Percentiles rank a stretch among this genome's conserved stretches.
Evolutionary conservation across 1,140 invertebrate species (phyloP).

Genomic region (Drosophila melanica): DNA sequence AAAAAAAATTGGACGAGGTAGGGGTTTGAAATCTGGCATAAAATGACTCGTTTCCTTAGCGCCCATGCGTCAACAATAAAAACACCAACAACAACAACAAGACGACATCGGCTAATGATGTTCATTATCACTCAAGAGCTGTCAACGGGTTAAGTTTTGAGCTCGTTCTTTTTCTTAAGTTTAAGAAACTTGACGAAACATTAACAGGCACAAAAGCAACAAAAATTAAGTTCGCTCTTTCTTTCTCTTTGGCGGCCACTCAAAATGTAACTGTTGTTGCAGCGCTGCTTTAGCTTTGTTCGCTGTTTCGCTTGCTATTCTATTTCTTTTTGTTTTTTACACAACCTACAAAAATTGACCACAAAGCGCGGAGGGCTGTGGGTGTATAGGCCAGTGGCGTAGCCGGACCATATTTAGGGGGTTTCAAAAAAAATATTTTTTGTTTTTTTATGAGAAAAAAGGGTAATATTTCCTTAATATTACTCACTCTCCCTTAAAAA

Average conservation of each 20-base stretch:
- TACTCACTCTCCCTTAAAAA: too few relatives aligned
- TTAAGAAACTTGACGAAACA: neutral
- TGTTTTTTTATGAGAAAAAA: too few relatives aligned
- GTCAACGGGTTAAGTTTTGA: slow-evolving; percentile 4
- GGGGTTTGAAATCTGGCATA: slow-evolving; percentile 29
- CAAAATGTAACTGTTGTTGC: slow-evolving; percentile 4
- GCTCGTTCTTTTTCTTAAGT: neutral
- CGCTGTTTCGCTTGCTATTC: too few relatives aligned
- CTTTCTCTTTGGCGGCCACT: neutral
- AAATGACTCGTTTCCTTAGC: slow-evolving; percentile 47
- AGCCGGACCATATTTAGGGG: too few relatives aligned
- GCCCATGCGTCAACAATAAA: slow-evolving; percentile 3
- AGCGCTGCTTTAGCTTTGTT: too few relatives aligned
- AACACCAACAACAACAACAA: slow-evolving; percentile 5
- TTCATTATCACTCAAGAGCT: slow-evolving; percentile 13
- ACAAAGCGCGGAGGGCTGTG: neutral
- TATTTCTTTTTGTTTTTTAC: neutral
- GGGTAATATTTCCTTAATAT: too few relatives aligned
- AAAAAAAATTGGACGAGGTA: neutral
- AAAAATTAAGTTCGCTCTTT: neutral
- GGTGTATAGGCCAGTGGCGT: neutral
- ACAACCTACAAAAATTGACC: slow-evolving; percentile 9
- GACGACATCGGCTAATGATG: slow-evolving; percentile 3
- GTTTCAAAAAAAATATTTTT: too few relatives aligned
- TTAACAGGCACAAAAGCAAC: too few relatives aligned